These are phyloP conservation scores for Epinotia brunnichana DNA, from an alignment of 2,888 invertebrate genomes.

Conservation along the genomic window DNA sequence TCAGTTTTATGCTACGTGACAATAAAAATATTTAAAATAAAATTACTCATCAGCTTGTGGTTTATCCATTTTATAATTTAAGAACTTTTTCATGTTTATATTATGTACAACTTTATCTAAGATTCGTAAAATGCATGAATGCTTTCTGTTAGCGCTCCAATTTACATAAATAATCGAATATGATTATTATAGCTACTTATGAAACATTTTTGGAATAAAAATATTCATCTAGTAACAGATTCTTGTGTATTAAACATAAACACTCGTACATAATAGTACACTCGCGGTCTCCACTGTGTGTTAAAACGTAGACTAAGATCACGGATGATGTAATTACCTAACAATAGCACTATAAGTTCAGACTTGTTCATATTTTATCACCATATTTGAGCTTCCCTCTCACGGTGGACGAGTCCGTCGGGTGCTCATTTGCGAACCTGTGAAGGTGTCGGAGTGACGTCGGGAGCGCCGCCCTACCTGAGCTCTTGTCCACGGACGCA, in stretches of 20 bases:
- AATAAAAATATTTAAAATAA: constrained; percentile 6
- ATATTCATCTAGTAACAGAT: constrained; percentile 55
- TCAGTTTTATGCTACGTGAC: background rate
- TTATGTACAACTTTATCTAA: constrained; percentile 64
- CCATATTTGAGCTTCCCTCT: constrained; percentile 72
- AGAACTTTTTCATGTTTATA: constrained; percentile 24
- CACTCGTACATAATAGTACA: too few species aligned
- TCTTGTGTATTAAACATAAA: constrained; percentile 51
- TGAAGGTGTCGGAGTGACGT: constrained; percentile 48
- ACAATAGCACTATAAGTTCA: constrained; percentile 55
- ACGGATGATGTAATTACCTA: constrained; percentile 54
- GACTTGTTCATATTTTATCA: constrained; percentile 70
- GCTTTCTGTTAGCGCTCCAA: constrained; percentile 61
- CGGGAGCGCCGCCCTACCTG: constrained; percentile 48
- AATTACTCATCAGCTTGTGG: constrained; percentile 36
- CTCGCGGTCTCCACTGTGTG: constrained; percentile 52
- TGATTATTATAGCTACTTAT: constrained; percentile 57
- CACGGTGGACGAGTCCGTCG: constrained; percentile 52
- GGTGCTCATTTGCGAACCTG: constrained; percentile 47
- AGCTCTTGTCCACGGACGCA: constrained; percentile 46
- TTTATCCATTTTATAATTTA: constrained; percentile 36
- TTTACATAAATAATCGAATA: constrained; percentile 54
- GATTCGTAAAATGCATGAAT: constrained; percentile 76
- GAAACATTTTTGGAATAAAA: constrained; percentile 59
- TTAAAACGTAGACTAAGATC: constrained; percentile 60